phyloP scores from a whole-genome alignment of 2,888 invertebrate species.

The Arenicola marina region DNA sequence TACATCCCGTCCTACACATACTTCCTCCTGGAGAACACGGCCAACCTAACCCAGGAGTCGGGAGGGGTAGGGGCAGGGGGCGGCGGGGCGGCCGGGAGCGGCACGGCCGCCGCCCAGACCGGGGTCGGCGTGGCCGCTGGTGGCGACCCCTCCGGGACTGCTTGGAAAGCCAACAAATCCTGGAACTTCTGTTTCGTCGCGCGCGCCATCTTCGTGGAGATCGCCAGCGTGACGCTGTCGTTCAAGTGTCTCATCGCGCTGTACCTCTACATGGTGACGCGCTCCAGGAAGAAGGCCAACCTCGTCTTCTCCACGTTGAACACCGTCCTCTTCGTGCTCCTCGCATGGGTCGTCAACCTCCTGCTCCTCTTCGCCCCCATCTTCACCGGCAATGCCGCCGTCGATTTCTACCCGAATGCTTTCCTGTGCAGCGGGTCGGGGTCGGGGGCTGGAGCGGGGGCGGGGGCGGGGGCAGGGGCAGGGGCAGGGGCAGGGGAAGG shows the following conservation, averaged over 20 bases:
- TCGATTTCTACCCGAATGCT: slow-evolving; percentile 28
- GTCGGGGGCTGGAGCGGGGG: too few species aligned
- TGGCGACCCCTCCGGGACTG: neutral
- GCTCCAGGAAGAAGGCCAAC: slow-evolving; percentile 9
- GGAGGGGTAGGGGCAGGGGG: neutral
- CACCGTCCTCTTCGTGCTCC: slow-evolving; percentile 8
- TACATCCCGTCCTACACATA: slow-evolving; percentile 32
- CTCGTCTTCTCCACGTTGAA: slow-evolving; percentile 12
- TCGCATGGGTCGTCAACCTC: slow-evolving; percentile 22
- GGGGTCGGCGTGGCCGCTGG: neutral
- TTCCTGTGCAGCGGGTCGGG: neutral
- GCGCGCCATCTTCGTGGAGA: slow-evolving; percentile 21
- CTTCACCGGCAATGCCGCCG: slow-evolving; percentile 13
- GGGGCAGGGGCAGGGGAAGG: too few species aligned
- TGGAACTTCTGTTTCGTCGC: slow-evolving; percentile 5
- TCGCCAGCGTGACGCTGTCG: slow-evolving; percentile 22
- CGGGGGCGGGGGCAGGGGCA: too few species aligned
- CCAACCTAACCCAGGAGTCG: neutral
- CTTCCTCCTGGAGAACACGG: slow-evolving; percentile 19
- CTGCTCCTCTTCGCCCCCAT: slow-evolving; percentile 21
- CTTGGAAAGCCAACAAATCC: neutral
- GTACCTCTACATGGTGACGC: slow-evolving; percentile 17
- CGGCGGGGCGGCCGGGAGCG: too few species aligned
- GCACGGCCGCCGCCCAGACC: neutral
- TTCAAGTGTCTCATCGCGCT: slow-evolving; percentile 25